A percentile compares a stretch with the other conserved stretches of the same genome.
Conservation (phyloP, 2,797 vertebrate genomes). For the Nannoperca obscura region DNA sequence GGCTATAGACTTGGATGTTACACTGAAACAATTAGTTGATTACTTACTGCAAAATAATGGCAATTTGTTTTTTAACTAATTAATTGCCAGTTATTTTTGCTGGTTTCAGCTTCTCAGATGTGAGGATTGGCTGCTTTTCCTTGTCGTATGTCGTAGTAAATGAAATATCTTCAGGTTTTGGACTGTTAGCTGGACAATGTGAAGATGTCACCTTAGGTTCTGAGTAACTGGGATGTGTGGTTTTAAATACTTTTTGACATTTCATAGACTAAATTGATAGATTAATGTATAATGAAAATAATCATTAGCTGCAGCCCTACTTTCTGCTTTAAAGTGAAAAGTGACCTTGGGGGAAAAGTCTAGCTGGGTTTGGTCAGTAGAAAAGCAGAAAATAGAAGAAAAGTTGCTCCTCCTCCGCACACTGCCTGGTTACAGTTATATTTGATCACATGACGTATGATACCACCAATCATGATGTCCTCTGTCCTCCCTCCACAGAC, state of each 20-base stretch:
- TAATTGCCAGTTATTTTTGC: not conserved
- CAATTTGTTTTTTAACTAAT: not conserved
- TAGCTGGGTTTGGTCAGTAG: not conserved
- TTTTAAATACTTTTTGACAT: not conserved
- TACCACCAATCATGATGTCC: not conserved
- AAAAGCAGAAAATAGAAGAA: not conserved
- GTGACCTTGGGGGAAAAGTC: not conserved
- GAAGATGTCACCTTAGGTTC: not conserved
- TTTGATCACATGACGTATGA: conserved; percentile 6
- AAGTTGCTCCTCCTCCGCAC: not conserved
- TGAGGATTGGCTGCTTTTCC: not conserved
- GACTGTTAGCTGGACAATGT: not conserved
- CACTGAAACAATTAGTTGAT: accelerated
- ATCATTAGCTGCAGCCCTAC: not conserved
- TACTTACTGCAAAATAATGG: not conserved
- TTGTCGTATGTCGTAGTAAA: not conserved
- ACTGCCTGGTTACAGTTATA: not conserved
- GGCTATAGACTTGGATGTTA: not conserved
- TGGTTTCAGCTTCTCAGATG: not conserved
- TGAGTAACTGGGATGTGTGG: no score
- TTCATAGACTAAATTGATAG: not conserved
- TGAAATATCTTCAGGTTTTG: not conserved
- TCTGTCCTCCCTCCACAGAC: conserved; percentile 81
- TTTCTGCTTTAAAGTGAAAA: not conserved
- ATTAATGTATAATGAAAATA: not conserved